These are phyloP conservation scores for Piscicola geometra DNA, from an alignment of 2,888 invertebrate species.

Conservation along the genomic window DNA sequence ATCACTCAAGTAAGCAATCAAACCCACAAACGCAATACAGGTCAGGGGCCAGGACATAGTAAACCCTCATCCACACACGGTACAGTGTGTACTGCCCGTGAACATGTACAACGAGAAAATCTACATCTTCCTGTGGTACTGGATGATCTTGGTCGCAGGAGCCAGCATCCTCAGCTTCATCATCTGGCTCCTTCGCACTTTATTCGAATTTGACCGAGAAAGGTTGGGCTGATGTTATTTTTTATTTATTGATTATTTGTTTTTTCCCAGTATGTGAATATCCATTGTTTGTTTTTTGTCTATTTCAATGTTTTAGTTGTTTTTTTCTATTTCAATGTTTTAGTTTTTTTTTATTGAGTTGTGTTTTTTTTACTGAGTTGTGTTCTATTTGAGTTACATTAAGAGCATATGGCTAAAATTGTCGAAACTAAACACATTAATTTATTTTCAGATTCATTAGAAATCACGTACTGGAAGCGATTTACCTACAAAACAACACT, in stretches of 20 bases:
- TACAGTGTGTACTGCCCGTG: constrained; percentile 42
- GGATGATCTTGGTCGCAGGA: constrained; percentile 37
- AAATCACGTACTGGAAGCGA: constrained; percentile 26
- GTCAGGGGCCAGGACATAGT: constrained; percentile 38
- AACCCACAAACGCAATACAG: constrained; percentile 16
- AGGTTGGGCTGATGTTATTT: too few species aligned
- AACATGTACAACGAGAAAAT: constrained; percentile 44
- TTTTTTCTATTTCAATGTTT: too few species aligned
- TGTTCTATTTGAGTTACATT: neutral
- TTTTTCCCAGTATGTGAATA: too few species aligned
- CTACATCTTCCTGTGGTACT: constrained; percentile 43
- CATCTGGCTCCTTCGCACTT: constrained; percentile 36
- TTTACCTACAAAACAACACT: neutral
- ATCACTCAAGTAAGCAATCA: too few species aligned
- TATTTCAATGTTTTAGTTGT: too few species aligned
- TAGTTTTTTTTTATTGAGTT: neutral
- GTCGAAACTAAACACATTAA: neutral
- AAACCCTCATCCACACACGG: constrained; percentile 37
- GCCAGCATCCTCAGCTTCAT: constrained; percentile 37
- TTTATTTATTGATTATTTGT: too few species aligned
- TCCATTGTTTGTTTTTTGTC: too few species aligned
- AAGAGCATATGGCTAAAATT: neutral
- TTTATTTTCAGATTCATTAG: neutral
- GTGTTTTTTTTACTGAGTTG: neutral
- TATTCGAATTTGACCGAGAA: constrained; percentile 30